Evolutionary conservation across 2,888 invertebrate genomes (phyloP).

Genomic region (Drosophila pullipes): DNA sequence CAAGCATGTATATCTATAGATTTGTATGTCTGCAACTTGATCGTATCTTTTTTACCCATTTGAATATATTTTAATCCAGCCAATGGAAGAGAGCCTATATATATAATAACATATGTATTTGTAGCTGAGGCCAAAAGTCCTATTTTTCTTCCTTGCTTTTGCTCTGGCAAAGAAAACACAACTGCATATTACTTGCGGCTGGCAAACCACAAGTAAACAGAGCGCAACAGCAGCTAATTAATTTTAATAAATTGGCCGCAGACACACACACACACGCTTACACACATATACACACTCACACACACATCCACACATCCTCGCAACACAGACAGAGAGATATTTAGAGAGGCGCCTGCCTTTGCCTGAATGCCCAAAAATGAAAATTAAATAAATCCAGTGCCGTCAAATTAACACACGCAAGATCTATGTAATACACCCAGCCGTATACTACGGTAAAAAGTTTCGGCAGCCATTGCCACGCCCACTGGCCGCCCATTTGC

Average conservation of each 20-base stretch:
- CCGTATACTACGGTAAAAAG: slow-evolving; percentile 26
- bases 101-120: slow-evolving; percentile 4
- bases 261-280: slow-evolving; percentile 35
- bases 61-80: neutral
- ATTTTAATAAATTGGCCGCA: slow-evolving; percentile 81
- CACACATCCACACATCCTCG: slow-evolving; percentile 19
- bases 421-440: slow-evolving; percentile 20
- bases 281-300: slow-evolving; percentile 5
- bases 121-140: slow-evolving; percentile 20
- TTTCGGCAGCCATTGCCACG: slow-evolving; percentile 36
- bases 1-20: neutral
- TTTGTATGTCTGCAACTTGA: neutral
- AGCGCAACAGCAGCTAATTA: slow-evolving; percentile 71
- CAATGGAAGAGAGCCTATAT: neutral
- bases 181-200: slow-evolving; percentile 56
- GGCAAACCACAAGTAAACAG: slow-evolving; percentile 68
- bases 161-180: slow-evolving; percentile 22
- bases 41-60: neutral
- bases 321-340: slow-evolving; percentile 12
- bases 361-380: slow-evolving; percentile 58
- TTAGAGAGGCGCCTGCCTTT: slow-evolving; percentile 52
- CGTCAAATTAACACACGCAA: slow-evolving; percentile 81
- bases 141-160: slow-evolving; percentile 17
- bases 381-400: slow-evolving; percentile 81
- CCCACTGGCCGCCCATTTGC: slow-evolving; percentile 25